Percentiles rank a stretch among this genome's conserved stretches.
Conservation (phyloP, 2,888 invertebrate species). For the Adelphocoris suturalis region DNA sequence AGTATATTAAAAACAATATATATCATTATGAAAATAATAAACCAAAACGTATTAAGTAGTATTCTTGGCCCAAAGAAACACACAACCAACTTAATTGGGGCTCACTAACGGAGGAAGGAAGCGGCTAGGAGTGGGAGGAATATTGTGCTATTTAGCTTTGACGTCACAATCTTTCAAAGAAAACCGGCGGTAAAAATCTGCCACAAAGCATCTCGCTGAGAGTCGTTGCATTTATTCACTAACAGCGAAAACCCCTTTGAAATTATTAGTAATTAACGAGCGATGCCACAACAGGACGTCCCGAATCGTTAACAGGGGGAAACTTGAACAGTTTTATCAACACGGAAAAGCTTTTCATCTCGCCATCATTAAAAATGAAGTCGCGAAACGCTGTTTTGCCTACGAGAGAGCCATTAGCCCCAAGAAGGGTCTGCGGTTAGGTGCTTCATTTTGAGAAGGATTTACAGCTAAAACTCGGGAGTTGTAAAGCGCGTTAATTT, state of each 20-base stretch:
- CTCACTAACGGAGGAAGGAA: too few relatives aligned
- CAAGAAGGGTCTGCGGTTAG: neutral
- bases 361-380: neutral
- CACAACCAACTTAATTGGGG: too few relatives aligned
- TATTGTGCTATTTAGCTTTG: too few relatives aligned
- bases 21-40: too few relatives aligned
- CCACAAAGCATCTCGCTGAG: too few relatives aligned
- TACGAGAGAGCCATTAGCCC: neutral
- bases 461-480: neutral
- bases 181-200: too few relatives aligned
- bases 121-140: too few relatives aligned
- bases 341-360: neutral
- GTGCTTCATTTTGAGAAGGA: neutral
- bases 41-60: too few relatives aligned
- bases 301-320: neutral
- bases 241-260: conserved; percentile 12
- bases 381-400: neutral
- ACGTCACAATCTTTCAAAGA: too few relatives aligned
- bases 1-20: too few relatives aligned
- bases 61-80: too few relatives aligned
- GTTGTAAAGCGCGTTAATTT: neutral
- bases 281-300: neutral
- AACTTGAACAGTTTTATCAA: neutral
- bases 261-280: neutral
- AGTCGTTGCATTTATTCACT: neutral